Base-by-base conservation (phyloP, 2,797 vertebrate species). In the Channa striata region DNA sequence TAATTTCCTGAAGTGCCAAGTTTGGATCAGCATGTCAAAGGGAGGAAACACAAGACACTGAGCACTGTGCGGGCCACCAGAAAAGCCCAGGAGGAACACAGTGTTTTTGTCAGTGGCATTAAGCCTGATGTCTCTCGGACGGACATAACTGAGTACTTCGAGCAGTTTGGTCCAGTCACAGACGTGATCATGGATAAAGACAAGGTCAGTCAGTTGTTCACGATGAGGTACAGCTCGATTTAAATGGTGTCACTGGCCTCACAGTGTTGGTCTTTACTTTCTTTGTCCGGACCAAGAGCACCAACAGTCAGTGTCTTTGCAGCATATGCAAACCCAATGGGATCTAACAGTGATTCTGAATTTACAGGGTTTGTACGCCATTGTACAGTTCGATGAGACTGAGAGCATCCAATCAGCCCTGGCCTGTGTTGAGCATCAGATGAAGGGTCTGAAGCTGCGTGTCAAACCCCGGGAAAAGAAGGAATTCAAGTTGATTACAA, bases 141-240 rank as follows among this genome's bases (percentile, higher is more conserved):
- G 0, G 93, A 95, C 50, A 71, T 99, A 3, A 68, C 76, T 0
- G 88, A 93, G 9, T 94, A 97, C 75, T 98, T 98, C 72, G 67
- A 94, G 72, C 72, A 90, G 64, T 98, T 95, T 57, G 96, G 96
- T 2, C 63, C 90, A 0, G 94, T 98, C 47, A 49, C 88, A 11
- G 94, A 95, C 6, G 90, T 98, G 2, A 95, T 98, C 82, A 93
- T 98, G 95, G 97, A 99, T 68, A 99, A 99, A 85, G 94, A 97
- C 68, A 95, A 94, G 95, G 97, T 98, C 51, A 59, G 87, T 36
- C 17, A 17, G 9, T 7, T 48, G n/a, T 37, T 14, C 21, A 6
- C 25, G 14, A 1, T 30, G 6, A 50, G 7, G 30, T 30, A 8
- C 10, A 56, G 17, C 9, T 44, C 37, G 11, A 53, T 20, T 8